Conservation (phyloP, 2,797 vertebrate genomes). For the Darevskia nairensis region DNA sequence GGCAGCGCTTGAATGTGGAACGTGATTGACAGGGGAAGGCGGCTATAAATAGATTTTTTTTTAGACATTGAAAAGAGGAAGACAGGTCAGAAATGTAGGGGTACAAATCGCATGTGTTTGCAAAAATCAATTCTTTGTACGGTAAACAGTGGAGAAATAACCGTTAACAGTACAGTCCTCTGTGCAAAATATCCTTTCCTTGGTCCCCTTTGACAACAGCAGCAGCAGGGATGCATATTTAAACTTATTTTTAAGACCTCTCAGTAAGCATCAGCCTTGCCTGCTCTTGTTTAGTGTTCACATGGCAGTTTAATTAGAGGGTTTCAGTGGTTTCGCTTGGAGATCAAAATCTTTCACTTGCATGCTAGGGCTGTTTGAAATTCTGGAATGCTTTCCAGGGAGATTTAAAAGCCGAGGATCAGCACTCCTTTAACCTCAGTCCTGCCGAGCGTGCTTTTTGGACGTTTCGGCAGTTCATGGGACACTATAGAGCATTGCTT, state of each 20-base stretch:
- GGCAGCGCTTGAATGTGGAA: too few relatives aligned
- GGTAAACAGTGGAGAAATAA: constrained; percentile 8
- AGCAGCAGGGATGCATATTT: constrained; percentile 45
- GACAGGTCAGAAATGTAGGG: background rate
- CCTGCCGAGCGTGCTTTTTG: constrained; percentile 46
- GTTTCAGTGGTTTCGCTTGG: constrained; percentile 46
- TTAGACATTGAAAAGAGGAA: background rate
- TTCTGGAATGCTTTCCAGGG: constrained; percentile 49
- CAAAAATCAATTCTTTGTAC: constrained; percentile 1
- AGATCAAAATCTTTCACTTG: constrained; percentile 50
- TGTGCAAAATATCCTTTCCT: constrained; percentile 3
- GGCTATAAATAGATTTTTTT: too few relatives aligned
- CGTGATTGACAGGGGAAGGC: too few relatives aligned
- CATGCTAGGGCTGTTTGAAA: constrained; percentile 49
- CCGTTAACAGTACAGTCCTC: constrained; percentile 46
- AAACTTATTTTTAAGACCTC: constrained; percentile 47
- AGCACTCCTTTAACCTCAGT: constrained; percentile 47
- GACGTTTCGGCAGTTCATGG: constrained; percentile 48
- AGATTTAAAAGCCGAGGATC: constrained; percentile 36
- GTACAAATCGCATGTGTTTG: background rate
- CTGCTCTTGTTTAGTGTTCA: constrained; percentile 49
- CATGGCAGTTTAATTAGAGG: constrained; percentile 49
- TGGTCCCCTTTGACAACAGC: constrained; percentile 42
- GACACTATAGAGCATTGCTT: constrained; percentile 28
- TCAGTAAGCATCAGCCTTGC: constrained; percentile 49